A percentile compares a stretch with the other conserved stretches of the same genome.
Conservation (phyloP, 2,888 invertebrate species). For the Cephonodes hylas region DNA sequence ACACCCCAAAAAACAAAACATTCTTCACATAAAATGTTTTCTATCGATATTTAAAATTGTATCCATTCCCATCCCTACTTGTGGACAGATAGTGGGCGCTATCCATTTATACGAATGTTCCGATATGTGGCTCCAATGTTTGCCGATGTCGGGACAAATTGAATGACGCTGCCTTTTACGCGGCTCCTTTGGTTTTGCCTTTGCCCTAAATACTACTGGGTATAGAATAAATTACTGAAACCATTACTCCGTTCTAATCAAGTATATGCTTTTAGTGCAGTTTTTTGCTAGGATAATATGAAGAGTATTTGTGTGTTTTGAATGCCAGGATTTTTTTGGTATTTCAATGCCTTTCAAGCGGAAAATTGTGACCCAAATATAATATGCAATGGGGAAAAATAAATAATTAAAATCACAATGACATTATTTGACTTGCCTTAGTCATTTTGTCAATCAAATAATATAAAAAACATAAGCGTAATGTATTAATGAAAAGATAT, state of each 20-base stretch:
- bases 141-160: slow-evolving; percentile 26
- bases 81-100: slow-evolving; percentile 19
- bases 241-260: slow-evolving; percentile 7
- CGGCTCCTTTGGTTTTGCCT: slow-evolving; percentile 9
- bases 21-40: not conserved
- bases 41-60: not conserved
- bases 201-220: slow-evolving; percentile 9
- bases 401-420: no score
- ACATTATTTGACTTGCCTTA: no score
- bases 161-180: slow-evolving; percentile 17
- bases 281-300: not conserved
- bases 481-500: no score
- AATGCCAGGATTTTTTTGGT: no score
- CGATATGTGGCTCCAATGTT: slow-evolving; percentile 30
- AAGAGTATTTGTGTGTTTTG: no score
- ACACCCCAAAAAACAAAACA: no score
- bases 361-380: no score
- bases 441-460: no score
- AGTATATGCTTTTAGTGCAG: not conserved
- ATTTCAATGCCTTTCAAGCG: no score
- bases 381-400: no score
- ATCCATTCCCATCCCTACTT: not conserved
- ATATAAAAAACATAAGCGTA: no score
- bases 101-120: slow-evolving; percentile 29
- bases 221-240: slow-evolving; percentile 1